Percentiles rank a stretch among this genome's conserved stretches.
Evolutionary conservation across 2,888 invertebrate genomes (phyloP).

Genomic region (Synergus itoensis): DNA sequence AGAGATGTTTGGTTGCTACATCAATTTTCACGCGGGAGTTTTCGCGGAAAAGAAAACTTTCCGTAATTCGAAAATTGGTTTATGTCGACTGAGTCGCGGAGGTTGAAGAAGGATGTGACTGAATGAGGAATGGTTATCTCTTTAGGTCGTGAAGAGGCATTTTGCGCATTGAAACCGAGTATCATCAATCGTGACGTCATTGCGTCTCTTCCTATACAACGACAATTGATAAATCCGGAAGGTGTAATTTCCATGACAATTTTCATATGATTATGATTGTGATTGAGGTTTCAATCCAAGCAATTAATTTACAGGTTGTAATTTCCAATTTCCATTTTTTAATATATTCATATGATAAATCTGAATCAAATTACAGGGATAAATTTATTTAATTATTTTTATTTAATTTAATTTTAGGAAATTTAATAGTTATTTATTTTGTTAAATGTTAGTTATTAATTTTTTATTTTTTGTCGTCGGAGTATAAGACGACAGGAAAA

Average conservation of each 20-base stretch:
- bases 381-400: no score
- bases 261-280: constrained; percentile 3
- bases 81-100: neutral
- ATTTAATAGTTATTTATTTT: neutral
- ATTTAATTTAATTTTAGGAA: no score
- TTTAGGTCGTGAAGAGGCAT: constrained; percentile 51
- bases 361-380: no score
- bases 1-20: no score
- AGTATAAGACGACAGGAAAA: neutral
- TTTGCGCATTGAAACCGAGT: constrained; percentile 61
- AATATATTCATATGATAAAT: no score
- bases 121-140: constrained; percentile 59
- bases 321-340: neutral
- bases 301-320: neutral
- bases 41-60: neutral
- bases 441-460: no score
- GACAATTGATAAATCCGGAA: neutral
- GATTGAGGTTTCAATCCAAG: neutral
- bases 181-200: constrained; percentile 58
- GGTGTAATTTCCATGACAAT: neutral
- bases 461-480: no score
- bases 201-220: constrained; percentile 43
- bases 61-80: constrained; percentile 2
- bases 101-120: constrained; percentile 55
- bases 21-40: no score